These are phyloP conservation scores for Perccottus glenii DNA, from an alignment of 2,113 vertebrate species.

Conservation along the genomic window DNA sequence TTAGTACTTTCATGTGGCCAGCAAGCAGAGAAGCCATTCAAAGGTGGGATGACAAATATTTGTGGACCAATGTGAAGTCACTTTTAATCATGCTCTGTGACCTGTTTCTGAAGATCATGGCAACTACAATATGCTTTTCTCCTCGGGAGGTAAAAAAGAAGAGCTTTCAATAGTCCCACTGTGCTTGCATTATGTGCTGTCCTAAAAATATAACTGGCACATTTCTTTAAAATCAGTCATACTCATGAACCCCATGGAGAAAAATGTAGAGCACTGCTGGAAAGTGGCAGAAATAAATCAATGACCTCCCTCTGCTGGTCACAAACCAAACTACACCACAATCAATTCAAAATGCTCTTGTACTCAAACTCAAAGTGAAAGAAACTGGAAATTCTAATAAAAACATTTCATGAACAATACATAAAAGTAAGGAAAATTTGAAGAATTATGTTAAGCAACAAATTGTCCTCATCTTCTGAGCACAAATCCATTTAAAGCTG, in stretches of 20 bases:
- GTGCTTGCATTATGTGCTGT: slow-evolving; percentile 71
- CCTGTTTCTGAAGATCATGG: slow-evolving; percentile 71
- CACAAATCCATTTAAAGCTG: slow-evolving; percentile 31
- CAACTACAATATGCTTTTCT: slow-evolving; percentile 74
- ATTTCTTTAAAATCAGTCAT: slow-evolving; percentile 76
- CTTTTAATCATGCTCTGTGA: slow-evolving; percentile 76
- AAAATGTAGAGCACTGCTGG: slow-evolving; percentile 57
- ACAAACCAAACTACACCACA: slow-evolving; percentile 71
- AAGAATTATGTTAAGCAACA: slow-evolving; percentile 18
- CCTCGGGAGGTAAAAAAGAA: slow-evolving; percentile 69
- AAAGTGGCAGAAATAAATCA: slow-evolving; percentile 71
- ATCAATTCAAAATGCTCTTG: slow-evolving; percentile 29
- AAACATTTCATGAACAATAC: slow-evolving; percentile 4
- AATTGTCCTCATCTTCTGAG: slow-evolving; percentile 16
- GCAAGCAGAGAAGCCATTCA: slow-evolving; percentile 71
- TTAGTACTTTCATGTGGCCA: slow-evolving; percentile 82
- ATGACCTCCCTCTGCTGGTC: slow-evolving; percentile 81
- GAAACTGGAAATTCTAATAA: not conserved
- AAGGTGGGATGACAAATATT: slow-evolving; percentile 84
- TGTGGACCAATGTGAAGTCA: slow-evolving; percentile 76
- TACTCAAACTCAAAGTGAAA: slow-evolving; percentile 12
- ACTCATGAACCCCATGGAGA: slow-evolving; percentile 59
- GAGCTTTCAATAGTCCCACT: slow-evolving; percentile 67
- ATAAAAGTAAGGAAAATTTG: not conserved
- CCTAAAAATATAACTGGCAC: slow-evolving; percentile 81